Evolutionary conservation across 2,113 vertebrate genomes (phyloP).

Genomic region (Xyliphius kryptos): DNA sequence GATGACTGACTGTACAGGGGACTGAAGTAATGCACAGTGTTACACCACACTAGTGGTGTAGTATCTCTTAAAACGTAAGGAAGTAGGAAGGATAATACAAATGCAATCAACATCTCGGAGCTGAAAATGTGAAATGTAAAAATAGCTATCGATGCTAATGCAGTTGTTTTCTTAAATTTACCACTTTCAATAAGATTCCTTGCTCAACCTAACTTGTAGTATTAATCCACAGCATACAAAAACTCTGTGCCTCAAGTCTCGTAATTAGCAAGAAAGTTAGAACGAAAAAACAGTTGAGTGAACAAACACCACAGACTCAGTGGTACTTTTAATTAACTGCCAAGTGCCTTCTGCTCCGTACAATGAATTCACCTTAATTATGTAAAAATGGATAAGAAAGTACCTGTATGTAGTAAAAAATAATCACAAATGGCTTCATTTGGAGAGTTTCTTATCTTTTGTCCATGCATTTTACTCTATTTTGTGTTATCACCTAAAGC

Average conservation of each 20-base stretch:
- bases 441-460: too few relatives aligned
- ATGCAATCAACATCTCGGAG: too few relatives aligned
- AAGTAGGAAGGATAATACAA: too few relatives aligned
- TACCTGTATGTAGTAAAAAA: neutral
- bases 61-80: too few relatives aligned
- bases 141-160: neutral
- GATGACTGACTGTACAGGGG: neutral
- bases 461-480: too few relatives aligned
- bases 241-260: neutral
- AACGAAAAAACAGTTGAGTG: neutral
- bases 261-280: constrained; percentile 6
- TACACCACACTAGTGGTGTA: too few relatives aligned
- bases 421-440: neutral
- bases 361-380: constrained; percentile 7
- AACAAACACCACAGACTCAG: constrained; percentile 13
- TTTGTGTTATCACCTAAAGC: too few relatives aligned
- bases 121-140: neutral
- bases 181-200: neutral
- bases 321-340: constrained; percentile 22
- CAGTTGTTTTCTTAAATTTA: neutral
- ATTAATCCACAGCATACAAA: neutral
- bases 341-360: neutral
- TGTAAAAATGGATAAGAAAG: constrained; percentile 9
- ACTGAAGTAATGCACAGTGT: neutral
- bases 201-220: neutral